Conservation (phyloP, 2,113 vertebrate species). For the Platysteira castanea region DNA sequence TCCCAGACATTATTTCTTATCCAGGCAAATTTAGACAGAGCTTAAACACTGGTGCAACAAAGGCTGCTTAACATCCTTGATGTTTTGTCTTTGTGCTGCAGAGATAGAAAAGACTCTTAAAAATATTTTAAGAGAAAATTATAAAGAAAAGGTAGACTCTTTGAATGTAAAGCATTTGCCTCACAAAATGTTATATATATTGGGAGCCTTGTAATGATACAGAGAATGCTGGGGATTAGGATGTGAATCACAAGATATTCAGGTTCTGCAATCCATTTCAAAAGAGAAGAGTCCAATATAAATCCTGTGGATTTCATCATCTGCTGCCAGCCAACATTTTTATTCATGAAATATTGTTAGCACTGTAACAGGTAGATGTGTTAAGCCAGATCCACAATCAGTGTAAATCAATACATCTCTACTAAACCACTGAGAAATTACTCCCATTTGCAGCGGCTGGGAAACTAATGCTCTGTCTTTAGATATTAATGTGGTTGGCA, state of each 20-base stretch:
- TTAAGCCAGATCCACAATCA: constrained; percentile 18
- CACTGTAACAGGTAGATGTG: constrained; percentile 15
- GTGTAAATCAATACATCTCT: constrained; percentile 9
- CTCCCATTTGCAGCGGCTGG: background rate
- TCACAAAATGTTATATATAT: constrained; percentile 5
- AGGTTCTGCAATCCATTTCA: constrained; percentile 44
- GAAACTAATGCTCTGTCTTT: background rate
- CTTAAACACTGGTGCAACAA: background rate
- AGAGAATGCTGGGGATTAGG: constrained; percentile 24
- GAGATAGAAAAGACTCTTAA: background rate
- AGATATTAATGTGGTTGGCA: background rate
- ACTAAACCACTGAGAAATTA: background rate
- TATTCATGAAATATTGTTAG: constrained; percentile 61
- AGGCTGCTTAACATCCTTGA: background rate
- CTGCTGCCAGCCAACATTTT: constrained; percentile 44
- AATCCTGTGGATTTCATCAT: constrained; percentile 62
- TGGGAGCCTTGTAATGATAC: constrained; percentile 24
- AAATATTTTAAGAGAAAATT: background rate
- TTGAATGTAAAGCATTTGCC: background rate
- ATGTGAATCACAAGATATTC: constrained; percentile 49
- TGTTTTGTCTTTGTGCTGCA: background rate
- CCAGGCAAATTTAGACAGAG: background rate
- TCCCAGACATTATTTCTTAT: constrained; percentile 15
- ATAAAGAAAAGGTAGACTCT: background rate
- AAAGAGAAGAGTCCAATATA: constrained; percentile 43